Conservation (phyloP, 2,888 invertebrate species). For the Troides helena region DNA sequence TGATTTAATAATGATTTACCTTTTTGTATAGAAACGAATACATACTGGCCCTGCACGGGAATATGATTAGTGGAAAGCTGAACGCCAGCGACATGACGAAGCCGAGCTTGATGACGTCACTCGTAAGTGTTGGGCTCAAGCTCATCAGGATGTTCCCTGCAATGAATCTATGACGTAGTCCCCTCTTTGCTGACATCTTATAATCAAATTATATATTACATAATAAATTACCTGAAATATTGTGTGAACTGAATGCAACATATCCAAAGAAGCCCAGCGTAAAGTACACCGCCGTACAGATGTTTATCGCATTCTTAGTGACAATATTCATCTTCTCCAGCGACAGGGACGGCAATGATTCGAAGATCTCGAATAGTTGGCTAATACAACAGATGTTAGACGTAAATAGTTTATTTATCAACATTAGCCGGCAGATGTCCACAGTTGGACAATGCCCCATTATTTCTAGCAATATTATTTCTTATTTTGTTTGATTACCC, state of each 20-base stretch:
- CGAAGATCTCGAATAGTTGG: constrained; percentile 95
- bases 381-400: constrained; percentile 55
- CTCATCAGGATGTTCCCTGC: constrained; percentile 94
- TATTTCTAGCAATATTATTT: not conserved
- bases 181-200: not conserved
- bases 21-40: constrained; percentile 93
- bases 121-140: constrained; percentile 89
- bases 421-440: too few species aligned
- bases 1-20: constrained; percentile 71
- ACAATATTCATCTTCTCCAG: constrained; percentile 93
- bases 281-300: constrained; percentile 94
- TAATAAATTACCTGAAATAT: constrained; percentile 83
- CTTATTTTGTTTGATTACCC: not conserved
- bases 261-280: constrained; percentile 96
- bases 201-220: not conserved
- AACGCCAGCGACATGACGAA: constrained; percentile 97
- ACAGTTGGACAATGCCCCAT: not conserved
- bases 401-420: too few species aligned
- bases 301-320: constrained; percentile 92
- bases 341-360: constrained; percentile 91
- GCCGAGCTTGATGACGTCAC: constrained; percentile 95
- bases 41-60: constrained; percentile 96
- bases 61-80: constrained; percentile 97
- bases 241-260: constrained; percentile 90
- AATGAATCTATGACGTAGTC: constrained; percentile 33